These are phyloP conservation scores for Papilio gigon DNA, from an alignment of 2,888 invertebrate genomes.

Conservation along the genomic window DNA sequence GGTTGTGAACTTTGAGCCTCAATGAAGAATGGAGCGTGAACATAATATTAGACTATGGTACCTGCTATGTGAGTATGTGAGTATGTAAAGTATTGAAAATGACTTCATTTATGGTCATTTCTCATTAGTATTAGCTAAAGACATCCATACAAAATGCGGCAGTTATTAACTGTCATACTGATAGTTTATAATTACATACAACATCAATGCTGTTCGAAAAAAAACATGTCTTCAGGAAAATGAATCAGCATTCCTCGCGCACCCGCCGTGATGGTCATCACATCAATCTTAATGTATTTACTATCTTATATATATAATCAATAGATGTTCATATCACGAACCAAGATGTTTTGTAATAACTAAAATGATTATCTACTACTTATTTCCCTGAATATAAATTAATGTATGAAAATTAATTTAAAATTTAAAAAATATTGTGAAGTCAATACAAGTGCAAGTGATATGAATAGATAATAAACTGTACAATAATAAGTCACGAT, in stretches of 20 bases:
- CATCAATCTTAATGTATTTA: background rate
- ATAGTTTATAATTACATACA: background rate
- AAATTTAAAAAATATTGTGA: too few relatives aligned
- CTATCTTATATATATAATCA: too few relatives aligned
- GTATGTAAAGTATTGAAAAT: background rate
- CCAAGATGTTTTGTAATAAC: too few relatives aligned
- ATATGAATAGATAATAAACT: slow-evolving; percentile 10
- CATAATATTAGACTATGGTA: background rate
- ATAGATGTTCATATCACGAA: too few relatives aligned
- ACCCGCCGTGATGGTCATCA: background rate
- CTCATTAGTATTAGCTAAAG: background rate
- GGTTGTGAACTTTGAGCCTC: slow-evolving; percentile 5
- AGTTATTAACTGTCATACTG: background rate
- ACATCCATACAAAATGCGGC: background rate
- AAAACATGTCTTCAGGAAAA: slow-evolving; percentile 7
- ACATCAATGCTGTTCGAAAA: slow-evolving; percentile 1
- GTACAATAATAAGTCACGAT: slow-evolving; percentile 17
- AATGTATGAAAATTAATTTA: too few relatives aligned
- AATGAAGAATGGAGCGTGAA: background rate
- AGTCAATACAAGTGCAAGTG: background rate
- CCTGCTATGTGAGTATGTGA: background rate
- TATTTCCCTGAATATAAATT: background rate
- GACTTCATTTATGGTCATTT: background rate
- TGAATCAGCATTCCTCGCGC: background rate
- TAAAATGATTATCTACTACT: background rate